A percentile compares a stretch with the other conserved stretches of the same genome.
Conservation (phyloP, 2,797 vertebrate species). For the Mus minutoides region DNA sequence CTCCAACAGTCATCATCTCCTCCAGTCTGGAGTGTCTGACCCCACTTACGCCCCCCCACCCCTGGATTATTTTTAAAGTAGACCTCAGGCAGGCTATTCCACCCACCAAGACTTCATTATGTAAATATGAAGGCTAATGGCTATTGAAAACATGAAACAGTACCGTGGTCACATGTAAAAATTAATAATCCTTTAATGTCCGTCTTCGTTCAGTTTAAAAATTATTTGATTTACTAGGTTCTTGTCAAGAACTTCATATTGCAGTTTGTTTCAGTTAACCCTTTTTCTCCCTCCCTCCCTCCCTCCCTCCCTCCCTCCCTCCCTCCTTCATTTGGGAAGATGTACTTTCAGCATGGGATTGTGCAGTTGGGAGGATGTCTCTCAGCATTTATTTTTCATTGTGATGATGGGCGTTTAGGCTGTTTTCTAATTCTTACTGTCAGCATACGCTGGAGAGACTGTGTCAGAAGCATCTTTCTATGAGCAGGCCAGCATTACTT, state of each 20-base stretch:
- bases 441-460: not conserved
- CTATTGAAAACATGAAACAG: slow-evolving; percentile 24
- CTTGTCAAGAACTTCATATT: not conserved
- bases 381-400: not conserved
- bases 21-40: not conserved
- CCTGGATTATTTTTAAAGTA: not conserved
- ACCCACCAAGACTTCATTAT: not conserved
- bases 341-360: not conserved
- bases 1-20: not conserved
- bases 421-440: not conserved
- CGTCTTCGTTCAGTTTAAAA: not conserved
- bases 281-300: not conserved
- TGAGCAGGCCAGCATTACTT: not conserved
- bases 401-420: not conserved
- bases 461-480: not conserved
- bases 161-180: not conserved
- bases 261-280: not conserved
- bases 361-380: not conserved
- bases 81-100: not conserved
- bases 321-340: not conserved
- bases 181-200: not conserved
- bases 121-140: not conserved
- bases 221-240: slow-evolving; percentile 5
- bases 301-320: not conserved
- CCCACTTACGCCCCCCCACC: not conserved